Evolutionary conservation across 2,113 vertebrate genomes (phyloP).

Genomic region (Rhynchopsitta pachyrhyncha): DNA sequence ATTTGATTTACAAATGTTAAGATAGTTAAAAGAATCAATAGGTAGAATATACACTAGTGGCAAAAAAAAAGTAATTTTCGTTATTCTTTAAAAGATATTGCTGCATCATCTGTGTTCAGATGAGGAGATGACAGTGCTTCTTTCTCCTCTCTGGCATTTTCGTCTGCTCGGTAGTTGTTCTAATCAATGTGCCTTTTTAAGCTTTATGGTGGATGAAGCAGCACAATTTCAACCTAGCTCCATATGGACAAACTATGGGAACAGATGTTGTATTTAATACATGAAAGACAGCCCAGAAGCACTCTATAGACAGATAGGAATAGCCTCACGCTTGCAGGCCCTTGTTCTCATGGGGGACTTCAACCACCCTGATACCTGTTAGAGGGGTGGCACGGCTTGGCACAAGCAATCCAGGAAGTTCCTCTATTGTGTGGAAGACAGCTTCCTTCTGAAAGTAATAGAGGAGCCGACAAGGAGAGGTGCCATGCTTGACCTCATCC

Average conservation of each 20-base stretch:
- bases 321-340: too few species aligned
- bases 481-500: too few species aligned
- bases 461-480: too few species aligned
- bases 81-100: not conserved
- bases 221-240: not conserved
- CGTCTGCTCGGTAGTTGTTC: not conserved
- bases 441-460: too few species aligned
- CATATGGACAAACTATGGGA: not conserved
- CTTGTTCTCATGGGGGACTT: too few species aligned
- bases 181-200: not conserved
- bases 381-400: too few species aligned
- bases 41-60: not conserved
- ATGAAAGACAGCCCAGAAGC: not conserved
- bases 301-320: too few species aligned
- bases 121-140: not conserved
- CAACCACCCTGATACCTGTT: too few species aligned
- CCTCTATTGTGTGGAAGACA: too few species aligned
- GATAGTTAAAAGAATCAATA: not conserved
- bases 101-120: not conserved
- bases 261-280: not conserved
- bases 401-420: too few species aligned
- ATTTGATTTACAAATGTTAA: not conserved
- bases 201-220: not conserved
- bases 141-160: not conserved
- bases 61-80: not conserved